Conservation (phyloP, 2,888 invertebrate genomes). For the Orthosia cruda region DNA sequence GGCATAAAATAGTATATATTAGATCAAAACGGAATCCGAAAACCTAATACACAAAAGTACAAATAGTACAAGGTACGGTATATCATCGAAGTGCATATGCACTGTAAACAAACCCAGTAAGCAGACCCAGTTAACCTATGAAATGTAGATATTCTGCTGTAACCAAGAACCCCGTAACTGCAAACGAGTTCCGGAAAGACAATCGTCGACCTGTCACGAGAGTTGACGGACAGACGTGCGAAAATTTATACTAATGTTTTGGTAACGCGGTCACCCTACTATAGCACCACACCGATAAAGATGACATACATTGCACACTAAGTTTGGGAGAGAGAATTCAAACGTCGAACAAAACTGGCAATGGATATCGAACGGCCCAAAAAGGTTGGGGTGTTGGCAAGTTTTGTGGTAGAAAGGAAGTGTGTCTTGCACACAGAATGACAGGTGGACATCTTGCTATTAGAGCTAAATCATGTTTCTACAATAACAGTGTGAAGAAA, state of each 20-base stretch:
- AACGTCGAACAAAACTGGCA: background rate
- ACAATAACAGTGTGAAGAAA: slow-evolving; percentile 61
- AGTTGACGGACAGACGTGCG: slow-evolving; percentile 74
- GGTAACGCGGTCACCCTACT: slow-evolving; percentile 2
- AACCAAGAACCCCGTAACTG: slow-evolving; percentile 65
- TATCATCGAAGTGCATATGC: slow-evolving; percentile 15
- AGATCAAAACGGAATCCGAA: background rate
- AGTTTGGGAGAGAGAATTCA: accelerated
- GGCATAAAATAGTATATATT: background rate
- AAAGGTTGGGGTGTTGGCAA: accelerated
- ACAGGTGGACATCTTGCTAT: slow-evolving; percentile 78
- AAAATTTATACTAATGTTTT: slow-evolving; percentile 78
- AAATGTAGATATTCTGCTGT: slow-evolving; percentile 44
- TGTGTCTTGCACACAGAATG: slow-evolving; percentile 69
- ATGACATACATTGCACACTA: slow-evolving; percentile 20
- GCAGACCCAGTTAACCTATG: slow-evolving; percentile 59
- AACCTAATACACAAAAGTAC: background rate
- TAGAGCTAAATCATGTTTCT: slow-evolving; percentile 75
- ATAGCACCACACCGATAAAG: background rate
- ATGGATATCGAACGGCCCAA: background rate
- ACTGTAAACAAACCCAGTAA: slow-evolving; percentile 44
- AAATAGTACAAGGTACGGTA: background rate
- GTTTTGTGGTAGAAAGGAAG: slow-evolving; percentile 54
- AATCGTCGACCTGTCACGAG: slow-evolving; percentile 72
- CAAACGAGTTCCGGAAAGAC: slow-evolving; percentile 76